Conservation (phyloP, 53 echinoderm and acorn worm species). For the Astropecten irregularis region DNA sequence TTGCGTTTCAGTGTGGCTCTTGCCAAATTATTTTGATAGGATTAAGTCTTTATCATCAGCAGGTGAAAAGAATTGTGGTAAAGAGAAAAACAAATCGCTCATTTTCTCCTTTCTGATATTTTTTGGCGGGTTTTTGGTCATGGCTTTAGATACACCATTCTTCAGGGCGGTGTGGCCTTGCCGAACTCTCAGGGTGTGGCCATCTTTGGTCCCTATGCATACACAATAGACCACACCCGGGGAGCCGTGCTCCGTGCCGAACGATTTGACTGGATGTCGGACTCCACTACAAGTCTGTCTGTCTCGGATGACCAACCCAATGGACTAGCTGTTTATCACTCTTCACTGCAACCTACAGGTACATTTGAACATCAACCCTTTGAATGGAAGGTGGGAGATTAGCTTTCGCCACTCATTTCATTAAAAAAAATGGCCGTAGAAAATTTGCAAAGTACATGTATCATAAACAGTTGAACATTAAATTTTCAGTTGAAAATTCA, state of each 20-base stretch:
- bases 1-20: too few relatives aligned
- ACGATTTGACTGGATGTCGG: constrained; percentile 56
- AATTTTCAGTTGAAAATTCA: too few relatives aligned
- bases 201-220: constrained; percentile 70
- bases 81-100: too few relatives aligned
- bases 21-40: too few relatives aligned
- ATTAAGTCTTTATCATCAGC: too few relatives aligned
- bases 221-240: constrained; percentile 60
- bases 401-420: background rate
- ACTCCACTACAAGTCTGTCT: background rate
- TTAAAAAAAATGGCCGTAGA: background rate
- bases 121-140: too few relatives aligned
- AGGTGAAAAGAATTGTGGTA: too few relatives aligned
- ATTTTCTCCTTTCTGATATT: too few relatives aligned
- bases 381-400: background rate
- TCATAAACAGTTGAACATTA: too few relatives aligned
- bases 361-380: background rate
- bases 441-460: too few relatives aligned
- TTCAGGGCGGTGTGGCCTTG: constrained; percentile 48
- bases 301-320: background rate
- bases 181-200: constrained; percentile 59
- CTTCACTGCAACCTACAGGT: constrained; percentile 69
- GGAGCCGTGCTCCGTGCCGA: constrained; percentile 47
- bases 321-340: constrained; percentile 60
- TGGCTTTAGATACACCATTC: constrained; percentile 72